These are phyloP conservation scores for Stramonita haemastoma DNA, from an alignment of 2,888 invertebrate species.

Conservation along the genomic window DNA sequence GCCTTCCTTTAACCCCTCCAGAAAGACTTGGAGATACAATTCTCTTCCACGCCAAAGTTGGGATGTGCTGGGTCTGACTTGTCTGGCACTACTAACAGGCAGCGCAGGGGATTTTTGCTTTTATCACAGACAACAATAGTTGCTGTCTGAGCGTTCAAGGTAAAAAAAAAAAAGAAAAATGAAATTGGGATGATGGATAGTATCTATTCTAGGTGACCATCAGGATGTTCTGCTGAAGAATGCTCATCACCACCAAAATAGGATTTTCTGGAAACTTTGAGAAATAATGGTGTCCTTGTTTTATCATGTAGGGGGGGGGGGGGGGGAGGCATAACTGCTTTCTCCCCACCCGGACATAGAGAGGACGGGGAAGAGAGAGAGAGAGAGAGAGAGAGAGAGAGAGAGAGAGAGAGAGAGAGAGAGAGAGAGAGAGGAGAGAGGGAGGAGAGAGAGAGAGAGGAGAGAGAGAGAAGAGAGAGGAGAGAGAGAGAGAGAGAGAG, in stretches of 20 bases:
- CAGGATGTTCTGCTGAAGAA: too few relatives aligned
- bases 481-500: constrained; percentile 39
- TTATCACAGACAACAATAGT: too few relatives aligned
- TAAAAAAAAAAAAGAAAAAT: background rate
- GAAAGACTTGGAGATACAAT: background rate
- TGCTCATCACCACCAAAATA: too few relatives aligned
- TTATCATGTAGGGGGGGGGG: background rate
- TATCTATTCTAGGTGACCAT: too few relatives aligned
- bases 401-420: constrained; percentile 13
- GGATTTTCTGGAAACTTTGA: background rate
- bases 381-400: constrained; percentile 20
- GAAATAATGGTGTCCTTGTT: background rate
- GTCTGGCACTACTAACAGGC: too few relatives aligned
- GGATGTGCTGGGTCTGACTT: too few relatives aligned
- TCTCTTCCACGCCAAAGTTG: too few relatives aligned
- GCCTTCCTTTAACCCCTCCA: background rate
- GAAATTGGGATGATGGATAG: background rate
- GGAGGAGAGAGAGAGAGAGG: background rate
- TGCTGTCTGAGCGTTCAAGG: background rate
- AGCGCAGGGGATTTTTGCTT: too few relatives aligned
- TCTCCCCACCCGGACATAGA: too few relatives aligned
- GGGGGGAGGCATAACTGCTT: too few relatives aligned
- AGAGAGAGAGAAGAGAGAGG: constrained; percentile 10
- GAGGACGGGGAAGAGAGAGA: background rate
- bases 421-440: background rate